Conservation (phyloP, 1,140 invertebrate genomes). For the Pollicipes pollicipes region DNA sequence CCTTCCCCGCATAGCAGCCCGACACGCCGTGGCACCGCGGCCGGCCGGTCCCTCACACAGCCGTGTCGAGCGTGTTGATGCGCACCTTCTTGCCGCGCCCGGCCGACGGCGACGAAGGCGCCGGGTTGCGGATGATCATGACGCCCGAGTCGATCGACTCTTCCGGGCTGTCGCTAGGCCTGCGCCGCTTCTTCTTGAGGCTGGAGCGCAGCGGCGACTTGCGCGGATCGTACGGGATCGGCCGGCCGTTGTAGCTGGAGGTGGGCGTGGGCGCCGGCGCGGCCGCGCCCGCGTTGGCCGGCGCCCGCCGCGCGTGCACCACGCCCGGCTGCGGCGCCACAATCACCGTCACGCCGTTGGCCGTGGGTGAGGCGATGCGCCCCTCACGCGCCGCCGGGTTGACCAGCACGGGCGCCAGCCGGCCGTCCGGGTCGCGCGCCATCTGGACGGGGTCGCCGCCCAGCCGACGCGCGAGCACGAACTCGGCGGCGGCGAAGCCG, state of each 20-base stretch:
- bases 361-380: background rate
- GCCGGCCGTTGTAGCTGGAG: background rate
- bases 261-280: background rate
- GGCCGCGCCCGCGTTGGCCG: too few species aligned
- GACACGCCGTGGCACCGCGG: background rate
- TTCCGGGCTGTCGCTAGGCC: constrained; percentile 41
- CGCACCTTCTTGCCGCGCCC: constrained; percentile 92
- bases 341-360: background rate
- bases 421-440: background rate
- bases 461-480: background rate
- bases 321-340: background rate
- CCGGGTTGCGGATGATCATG: constrained; percentile 61
- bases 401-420: background rate
- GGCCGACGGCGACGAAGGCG: constrained; percentile 62
- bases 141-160: constrained; percentile 71
- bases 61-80: constrained; percentile 56
- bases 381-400: background rate
- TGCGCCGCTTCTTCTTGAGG: constrained; percentile 70
- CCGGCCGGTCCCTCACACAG: constrained; percentile 32
- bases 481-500: constrained; percentile 1
- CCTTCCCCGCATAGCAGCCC: background rate
- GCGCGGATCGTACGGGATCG: constrained; percentile 32
- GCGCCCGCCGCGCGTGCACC: background rate
- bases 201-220: constrained; percentile 46
- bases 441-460: background rate